Base-by-base conservation (phyloP, 2,113 vertebrate species). In the Dolichallabes microphthalmus region DNA sequence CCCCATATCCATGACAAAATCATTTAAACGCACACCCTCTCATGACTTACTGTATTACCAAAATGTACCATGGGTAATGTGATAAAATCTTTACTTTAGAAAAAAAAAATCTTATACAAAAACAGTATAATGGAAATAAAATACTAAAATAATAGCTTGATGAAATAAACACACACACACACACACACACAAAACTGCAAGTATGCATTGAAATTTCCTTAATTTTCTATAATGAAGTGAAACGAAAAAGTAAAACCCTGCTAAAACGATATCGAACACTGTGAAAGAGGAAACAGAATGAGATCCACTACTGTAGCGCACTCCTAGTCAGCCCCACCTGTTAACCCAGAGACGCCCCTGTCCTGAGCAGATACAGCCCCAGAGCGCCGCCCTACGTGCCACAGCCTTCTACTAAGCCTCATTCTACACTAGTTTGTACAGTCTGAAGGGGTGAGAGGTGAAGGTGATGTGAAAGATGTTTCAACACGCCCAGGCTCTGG, bases 281-380 rank as follows among this genome's bases (percentile, higher is more conserved):
- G 90, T 92, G 89, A 93, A 93, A 91, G 87, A 76, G 81, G 81
- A 91, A 92, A 92, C 92, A 91, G 91, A 92, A 92, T 91, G 90
- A 92, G 91, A 91, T 93, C 90, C 90, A 93, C 90, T 94, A 93
- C 88, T 91, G 91, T 92, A 93, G 93, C 91, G 92, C 94, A 94
- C 93, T 94, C 93, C 87, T 92, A 91, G 89, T 89, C 90, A 92
- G 93, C 90, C 92, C 91, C 85, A 88, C 91, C 89, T 87, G 32
- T 35, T 35, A 35, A 35, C 84, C 80, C 82, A 91, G 79, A 88
- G 82, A 88, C 78, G 84, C 88, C 91, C 91, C 90, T 90, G 90
- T 91, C 91, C 90, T 93, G 91, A 93, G 90, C 90, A 93, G 89
- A 90, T 87, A 83, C 14, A 90, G 89, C 89, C 90, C 88, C 86